Percentiles rank a stretch among this genome's conserved stretches.
These are phyloP conservation scores for Tychaedon coryphoeus DNA, from an alignment of 2,113 vertebrate genomes.

Conservation along the genomic window DNA sequence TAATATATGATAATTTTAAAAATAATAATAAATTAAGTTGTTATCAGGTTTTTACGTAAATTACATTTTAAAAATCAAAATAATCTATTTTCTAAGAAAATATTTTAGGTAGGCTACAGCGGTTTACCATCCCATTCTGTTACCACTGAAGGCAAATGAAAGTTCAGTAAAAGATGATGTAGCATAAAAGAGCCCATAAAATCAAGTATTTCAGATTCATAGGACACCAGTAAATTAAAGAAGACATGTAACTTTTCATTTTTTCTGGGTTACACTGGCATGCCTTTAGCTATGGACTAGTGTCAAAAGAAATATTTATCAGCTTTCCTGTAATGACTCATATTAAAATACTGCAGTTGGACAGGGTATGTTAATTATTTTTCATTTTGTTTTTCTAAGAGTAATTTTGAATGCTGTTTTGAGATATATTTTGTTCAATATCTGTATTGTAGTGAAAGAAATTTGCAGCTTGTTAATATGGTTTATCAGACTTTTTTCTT, in stretches of 20 bases:
- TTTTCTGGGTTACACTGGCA: not conserved
- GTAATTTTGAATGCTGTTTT: not conserved
- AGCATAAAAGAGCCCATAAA: not conserved
- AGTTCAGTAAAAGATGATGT: not conserved
- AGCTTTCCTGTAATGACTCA: not conserved
- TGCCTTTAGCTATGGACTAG: not conserved
- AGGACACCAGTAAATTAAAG: not conserved
- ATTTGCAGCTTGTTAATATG: not conserved
- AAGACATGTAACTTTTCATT: not conserved
- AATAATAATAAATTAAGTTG: not conserved
- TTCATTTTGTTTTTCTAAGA: not conserved
- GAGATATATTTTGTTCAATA: not conserved
- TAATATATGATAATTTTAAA: not conserved
- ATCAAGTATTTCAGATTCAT: not conserved
- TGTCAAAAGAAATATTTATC: slow-evolving; percentile 1
- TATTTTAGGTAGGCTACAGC: not conserved
- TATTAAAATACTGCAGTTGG: not conserved
- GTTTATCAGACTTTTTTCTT: not conserved
- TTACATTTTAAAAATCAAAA: not conserved
- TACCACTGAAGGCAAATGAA: not conserved
- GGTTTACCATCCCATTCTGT: not conserved
- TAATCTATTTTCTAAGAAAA: not conserved
- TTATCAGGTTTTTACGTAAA: not conserved
- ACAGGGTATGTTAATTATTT: not conserved
- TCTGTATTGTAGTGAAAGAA: not conserved